Evolutionary conservation across 2,797 vertebrate species (phyloP).

Genomic region (Melanotaenia maccullochi): DNA sequence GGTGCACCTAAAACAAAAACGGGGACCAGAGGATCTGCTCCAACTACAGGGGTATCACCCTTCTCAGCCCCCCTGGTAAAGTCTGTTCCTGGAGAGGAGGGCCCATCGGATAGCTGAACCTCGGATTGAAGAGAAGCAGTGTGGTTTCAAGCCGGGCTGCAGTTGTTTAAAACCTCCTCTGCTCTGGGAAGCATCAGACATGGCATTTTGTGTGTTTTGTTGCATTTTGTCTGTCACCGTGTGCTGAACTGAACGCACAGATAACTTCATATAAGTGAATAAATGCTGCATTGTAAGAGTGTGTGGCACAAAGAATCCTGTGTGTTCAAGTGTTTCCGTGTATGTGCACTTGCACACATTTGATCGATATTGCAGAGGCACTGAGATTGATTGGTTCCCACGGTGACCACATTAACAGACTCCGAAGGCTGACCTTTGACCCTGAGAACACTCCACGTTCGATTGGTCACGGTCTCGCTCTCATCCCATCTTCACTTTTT

Average conservation of each 20-base stretch:
- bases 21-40: too few species aligned
- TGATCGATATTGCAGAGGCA: slow-evolving; percentile 88
- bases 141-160: too few species aligned
- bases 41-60: too few species aligned
- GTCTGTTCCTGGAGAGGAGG: too few species aligned
- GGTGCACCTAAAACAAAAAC: too few species aligned
- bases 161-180: background rate
- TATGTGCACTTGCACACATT: slow-evolving; percentile 30
- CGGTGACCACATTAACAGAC: slow-evolving; percentile 89
- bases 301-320: slow-evolving; percentile 33
- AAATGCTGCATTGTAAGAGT: slow-evolving; percentile 39
- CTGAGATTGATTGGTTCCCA: slow-evolving; percentile 91
- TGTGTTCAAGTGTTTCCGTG: slow-evolving; percentile 16
- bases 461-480: slow-evolving; percentile 70
- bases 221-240: background rate
- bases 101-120: too few species aligned
- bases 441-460: slow-evolving; percentile 78
- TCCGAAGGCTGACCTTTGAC: slow-evolving; percentile 88
- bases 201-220: slow-evolving; percentile 17
- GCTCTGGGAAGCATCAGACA: background rate
- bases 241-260: slow-evolving; percentile 16
- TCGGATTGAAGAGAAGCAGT: too few species aligned
- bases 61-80: too few species aligned
- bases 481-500: slow-evolving; percentile 31
- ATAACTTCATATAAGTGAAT: slow-evolving; percentile 23